phyloP scores from a whole-genome alignment of 2,888 invertebrate species.

The Stenchaetothrips biformis region DNA sequence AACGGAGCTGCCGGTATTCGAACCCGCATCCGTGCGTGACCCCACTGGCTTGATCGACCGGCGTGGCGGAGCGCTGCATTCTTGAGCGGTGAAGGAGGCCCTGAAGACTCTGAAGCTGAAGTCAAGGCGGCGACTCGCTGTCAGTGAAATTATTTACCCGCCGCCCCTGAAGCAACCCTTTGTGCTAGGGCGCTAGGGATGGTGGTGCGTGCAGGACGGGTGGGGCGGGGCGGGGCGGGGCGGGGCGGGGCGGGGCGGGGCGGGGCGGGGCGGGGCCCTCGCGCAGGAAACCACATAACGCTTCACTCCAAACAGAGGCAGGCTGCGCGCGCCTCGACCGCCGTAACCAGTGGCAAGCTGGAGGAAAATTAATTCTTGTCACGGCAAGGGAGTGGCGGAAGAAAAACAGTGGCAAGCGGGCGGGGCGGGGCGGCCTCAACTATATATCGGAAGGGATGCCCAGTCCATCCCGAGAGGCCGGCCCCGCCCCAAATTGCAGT shows the following conservation, averaged over 20 bases:
- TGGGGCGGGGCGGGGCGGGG: not conserved
- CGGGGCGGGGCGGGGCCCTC: not conserved
- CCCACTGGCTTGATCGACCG: too few species aligned
- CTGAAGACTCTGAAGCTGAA: too few species aligned
- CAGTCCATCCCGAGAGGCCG: not conserved
- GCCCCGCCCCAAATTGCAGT: not conserved
- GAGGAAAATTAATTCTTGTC: conserved; percentile 19
- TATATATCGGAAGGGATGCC: not conserved
- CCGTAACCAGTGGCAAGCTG: not conserved
- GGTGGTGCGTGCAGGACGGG: not conserved
- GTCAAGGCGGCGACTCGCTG: not conserved
- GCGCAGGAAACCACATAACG: conserved; percentile 19
- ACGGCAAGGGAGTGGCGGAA: not conserved
- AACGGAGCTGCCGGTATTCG: too few species aligned
- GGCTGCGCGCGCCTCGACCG: not conserved
- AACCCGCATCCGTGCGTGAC: too few species aligned
- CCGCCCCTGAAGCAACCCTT: not conserved
- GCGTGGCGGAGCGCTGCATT: too few species aligned
- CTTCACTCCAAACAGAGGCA: conserved; percentile 6
- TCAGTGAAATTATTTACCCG: not conserved
- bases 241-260: not conserved
- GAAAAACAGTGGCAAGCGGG: not conserved
- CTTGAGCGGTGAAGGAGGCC: too few species aligned
- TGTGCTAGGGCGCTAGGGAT: not conserved
- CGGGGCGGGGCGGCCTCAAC: not conserved